Evolutionary conservation across 2,888 invertebrate species (phyloP).

Genomic region (Teleiodes luculella): DNA sequence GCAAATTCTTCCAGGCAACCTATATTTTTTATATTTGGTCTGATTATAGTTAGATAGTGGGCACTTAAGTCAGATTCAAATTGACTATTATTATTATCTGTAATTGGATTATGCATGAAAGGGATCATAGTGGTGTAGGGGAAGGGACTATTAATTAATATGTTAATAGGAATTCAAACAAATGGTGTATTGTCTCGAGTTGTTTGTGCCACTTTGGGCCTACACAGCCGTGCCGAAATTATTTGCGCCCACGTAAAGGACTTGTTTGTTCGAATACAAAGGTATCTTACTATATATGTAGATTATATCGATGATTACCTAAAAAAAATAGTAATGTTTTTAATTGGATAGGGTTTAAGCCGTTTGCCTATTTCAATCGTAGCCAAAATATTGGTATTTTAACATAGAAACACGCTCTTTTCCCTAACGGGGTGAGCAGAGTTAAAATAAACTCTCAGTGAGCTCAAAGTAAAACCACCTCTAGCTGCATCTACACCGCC

Average conservation of each 20-base stretch:
- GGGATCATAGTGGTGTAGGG: constrained; percentile 21
- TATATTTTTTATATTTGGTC: too few species aligned
- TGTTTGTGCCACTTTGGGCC: constrained; percentile 9
- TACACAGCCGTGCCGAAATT: constrained; percentile 6
- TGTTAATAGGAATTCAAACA: constrained; percentile 28
- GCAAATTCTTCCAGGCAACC: too few species aligned
- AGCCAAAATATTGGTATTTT: too few species aligned
- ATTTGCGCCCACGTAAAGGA: not conserved
- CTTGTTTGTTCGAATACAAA: not conserved
- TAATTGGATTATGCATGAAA: constrained; percentile 20
- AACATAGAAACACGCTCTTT: too few species aligned
- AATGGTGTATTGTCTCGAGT: constrained; percentile 25
- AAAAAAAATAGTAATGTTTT: not conserved
- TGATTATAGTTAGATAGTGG: too few species aligned
- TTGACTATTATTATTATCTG: constrained; percentile 8
- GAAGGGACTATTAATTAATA: constrained; percentile 31
- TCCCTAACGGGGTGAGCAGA: too few species aligned
- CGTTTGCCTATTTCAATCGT: too few species aligned
- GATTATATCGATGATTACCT: not conserved
- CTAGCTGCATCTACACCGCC: too few species aligned
- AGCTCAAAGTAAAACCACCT: too few species aligned
- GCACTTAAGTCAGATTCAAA: constrained; percentile 15
- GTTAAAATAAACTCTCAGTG: too few species aligned
- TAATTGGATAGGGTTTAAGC: too few species aligned
- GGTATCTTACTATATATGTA: too few species aligned